Conservation (phyloP, 2,113 vertebrate genomes). For the Paradisaea rubra region DNA sequence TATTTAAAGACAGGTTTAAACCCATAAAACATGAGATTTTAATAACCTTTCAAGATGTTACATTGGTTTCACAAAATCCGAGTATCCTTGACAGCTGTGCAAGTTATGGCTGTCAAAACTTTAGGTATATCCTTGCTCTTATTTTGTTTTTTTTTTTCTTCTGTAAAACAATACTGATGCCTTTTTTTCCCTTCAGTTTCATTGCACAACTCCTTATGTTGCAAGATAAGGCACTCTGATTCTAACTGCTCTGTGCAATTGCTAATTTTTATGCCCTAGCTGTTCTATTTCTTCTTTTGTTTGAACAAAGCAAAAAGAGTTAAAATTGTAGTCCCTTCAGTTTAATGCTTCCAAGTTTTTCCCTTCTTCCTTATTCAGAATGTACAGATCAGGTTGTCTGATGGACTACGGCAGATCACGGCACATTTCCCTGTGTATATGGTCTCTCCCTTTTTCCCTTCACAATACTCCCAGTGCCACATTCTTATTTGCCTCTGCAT, state of each 20-base stretch:
- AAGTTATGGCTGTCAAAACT: not conserved
- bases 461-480: rapidly evolving
- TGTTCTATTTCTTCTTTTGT: not conserved
- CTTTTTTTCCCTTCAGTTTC: not conserved
- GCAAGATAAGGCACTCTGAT: not conserved
- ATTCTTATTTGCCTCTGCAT: rapidly evolving
- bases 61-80: not conserved
- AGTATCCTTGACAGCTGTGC: not conserved
- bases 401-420: rapidly evolving
- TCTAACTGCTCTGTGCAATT: not conserved
- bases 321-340: not conserved
- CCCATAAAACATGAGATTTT: not conserved
- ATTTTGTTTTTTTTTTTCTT: not conserved
- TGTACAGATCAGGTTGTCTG: not conserved
- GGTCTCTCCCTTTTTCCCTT: not conserved
- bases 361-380: not conserved
- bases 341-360: not conserved
- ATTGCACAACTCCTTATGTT: not conserved
- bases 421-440: rapidly evolving
- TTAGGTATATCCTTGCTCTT: not conserved
- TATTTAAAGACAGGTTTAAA: constrained; percentile 18
- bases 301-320: not conserved
- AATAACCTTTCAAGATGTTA: not conserved
- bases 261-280: not conserved
- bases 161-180: not conserved